phyloP scores from a whole-genome alignment of 1,140 invertebrate species.

The Zaprionus nigranus region DNA sequence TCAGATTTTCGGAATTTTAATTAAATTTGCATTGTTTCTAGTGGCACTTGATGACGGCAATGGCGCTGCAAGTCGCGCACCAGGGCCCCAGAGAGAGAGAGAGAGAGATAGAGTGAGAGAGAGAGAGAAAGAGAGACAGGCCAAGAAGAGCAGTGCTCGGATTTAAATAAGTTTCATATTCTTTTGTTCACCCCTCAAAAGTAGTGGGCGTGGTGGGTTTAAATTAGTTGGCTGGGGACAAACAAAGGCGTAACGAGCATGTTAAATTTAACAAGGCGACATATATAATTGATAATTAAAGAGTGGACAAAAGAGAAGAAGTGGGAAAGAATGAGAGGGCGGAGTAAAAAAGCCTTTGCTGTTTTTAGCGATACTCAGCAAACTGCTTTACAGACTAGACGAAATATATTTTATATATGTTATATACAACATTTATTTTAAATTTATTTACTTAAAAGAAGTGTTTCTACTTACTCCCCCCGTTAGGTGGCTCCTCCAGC shows the following conservation, averaged over 20 bases:
- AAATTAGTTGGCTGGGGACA: constrained; percentile 37
- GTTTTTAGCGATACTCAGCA: no score
- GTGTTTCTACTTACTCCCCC: no score
- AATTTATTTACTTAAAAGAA: no score
- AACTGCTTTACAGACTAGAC: no score
- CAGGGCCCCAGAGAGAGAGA: constrained; percentile 1
- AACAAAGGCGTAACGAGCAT: constrained; percentile 31
- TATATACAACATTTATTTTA: neutral
- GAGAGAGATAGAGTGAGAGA: neutral
- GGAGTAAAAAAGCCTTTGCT: no score
- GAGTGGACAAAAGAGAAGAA: neutral
- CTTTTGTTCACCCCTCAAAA: constrained; percentile 33
- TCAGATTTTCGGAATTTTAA: constrained; percentile 74
- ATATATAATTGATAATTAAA: constrained; percentile 32
- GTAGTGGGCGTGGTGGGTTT: constrained; percentile 16
- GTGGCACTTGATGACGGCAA: constrained; percentile 56
- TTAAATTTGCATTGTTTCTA: constrained; percentile 74
- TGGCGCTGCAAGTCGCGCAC: constrained; percentile 28
- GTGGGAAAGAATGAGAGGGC: neutral
- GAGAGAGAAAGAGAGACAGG: neutral
- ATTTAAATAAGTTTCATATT: constrained; percentile 68
- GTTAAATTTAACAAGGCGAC: constrained; percentile 8
- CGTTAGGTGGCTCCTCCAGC: neutral
- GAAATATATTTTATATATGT: neutral
- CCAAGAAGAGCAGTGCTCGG: constrained; percentile 18